Evolutionary conservation across 2,888 invertebrate genomes (phyloP).

Genomic region (Itoplectis maculator): DNA sequence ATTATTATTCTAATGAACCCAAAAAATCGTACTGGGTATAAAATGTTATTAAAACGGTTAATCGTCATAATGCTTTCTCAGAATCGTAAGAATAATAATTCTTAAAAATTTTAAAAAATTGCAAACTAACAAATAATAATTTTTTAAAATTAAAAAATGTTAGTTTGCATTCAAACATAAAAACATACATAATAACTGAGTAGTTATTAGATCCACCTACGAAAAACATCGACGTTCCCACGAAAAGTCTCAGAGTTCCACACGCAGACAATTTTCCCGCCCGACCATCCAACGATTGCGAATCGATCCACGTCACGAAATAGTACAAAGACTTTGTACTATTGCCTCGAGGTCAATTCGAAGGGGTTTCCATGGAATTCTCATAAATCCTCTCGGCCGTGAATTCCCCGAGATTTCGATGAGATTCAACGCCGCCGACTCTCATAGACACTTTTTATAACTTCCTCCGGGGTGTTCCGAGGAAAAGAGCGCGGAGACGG

Average conservation of each 20-base stretch:
- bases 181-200: too few species aligned
- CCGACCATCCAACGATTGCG: background rate
- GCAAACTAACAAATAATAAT: too few species aligned
- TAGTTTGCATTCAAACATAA: too few species aligned
- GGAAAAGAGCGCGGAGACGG: conserved; percentile 23
- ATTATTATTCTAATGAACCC: too few species aligned
- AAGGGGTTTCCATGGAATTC: conserved; percentile 63
- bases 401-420: conserved; percentile 62
- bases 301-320: conserved; percentile 18
- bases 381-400: conserved; percentile 66
- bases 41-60: too few species aligned
- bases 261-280: background rate
- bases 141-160: too few species aligned
- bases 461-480: conserved; percentile 54
- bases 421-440: conserved; percentile 49
- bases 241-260: background rate
- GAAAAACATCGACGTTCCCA: too few species aligned
- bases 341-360: conserved; percentile 49
- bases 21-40: too few species aligned
- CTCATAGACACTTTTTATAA: conserved; percentile 59
- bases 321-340: background rate
- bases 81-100: too few species aligned
- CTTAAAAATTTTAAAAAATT: too few species aligned
- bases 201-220: conserved; percentile 32
- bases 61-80: too few species aligned